Base-by-base conservation (phyloP, 2,113 vertebrate species). In the Erythrocercus mccallii region DNA sequence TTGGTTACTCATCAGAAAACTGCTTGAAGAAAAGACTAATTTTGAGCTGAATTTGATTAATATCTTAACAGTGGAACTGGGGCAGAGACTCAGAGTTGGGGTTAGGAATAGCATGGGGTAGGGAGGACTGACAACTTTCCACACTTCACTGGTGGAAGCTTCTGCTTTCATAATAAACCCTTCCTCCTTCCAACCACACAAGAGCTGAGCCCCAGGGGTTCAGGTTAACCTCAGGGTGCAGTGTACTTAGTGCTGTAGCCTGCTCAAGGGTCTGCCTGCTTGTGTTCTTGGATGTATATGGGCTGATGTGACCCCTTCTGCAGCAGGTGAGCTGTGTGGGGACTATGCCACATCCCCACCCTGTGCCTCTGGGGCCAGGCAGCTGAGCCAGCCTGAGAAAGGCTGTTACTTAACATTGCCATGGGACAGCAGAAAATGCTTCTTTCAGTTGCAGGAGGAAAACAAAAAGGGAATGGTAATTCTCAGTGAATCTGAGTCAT, bases 381-480 rank as follows among this genome's bases (percentile, higher is more conserved):
- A 93, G 81, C 70, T 0, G 0, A 81, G 53, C 31, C 25, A 58
- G 31, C 40, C 38, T 20, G 69, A 38, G 38, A 78, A 88, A 83
- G 45, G 47, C 51, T 86, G 37, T 81, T 71, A 57, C 64, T 90
- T 69, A 87, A 42, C 38, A 33, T n/a, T 82, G 86, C 58, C 4
- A 1, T 21, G 30, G 61, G 57, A 45, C 87, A 90, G 58, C 61
- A 61, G n/a, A 85, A 85, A 81, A 35, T 9, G 19, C 33, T 80
- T 45, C 37, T 72, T 81, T 88, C 9, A 1, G 79, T 70, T 93
- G 38, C 40, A 80, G 58, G 40, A 91, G 66, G 45, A 91, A 96
- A 89, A 80, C 44, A 88, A 70, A 88, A 93, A 91, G 91, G 91
- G 94, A 71, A 68, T 83, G 68, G 64, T 92, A 44, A 88, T 80